Conservation (phyloP, 2,888 invertebrate genomes). For the Phortica magna region DNA sequence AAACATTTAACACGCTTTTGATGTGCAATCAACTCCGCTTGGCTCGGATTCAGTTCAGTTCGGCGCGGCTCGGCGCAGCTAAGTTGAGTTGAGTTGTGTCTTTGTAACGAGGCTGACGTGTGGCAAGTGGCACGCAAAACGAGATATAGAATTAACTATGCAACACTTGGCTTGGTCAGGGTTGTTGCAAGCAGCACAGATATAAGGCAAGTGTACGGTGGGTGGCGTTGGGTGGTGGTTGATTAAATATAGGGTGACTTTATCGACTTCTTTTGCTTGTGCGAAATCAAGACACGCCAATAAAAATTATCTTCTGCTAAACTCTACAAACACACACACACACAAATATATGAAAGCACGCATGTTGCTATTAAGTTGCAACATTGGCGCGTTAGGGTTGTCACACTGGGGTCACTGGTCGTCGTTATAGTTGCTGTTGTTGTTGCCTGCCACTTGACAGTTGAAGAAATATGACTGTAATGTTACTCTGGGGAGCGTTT, state of each 20-base stretch:
- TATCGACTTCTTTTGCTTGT: neutral
- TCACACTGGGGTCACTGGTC: constrained; percentile 10
- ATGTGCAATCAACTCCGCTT: constrained; percentile 29
- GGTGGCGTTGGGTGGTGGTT: neutral
- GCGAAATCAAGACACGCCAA: constrained; percentile 37
- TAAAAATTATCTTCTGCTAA: constrained; percentile 66
- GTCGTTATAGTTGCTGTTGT: neutral
- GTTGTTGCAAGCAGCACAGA: constrained; percentile 6
- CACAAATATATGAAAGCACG: neutral
- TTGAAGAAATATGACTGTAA: constrained; percentile 51
- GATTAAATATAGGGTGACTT: neutral
- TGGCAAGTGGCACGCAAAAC: constrained; percentile 38
- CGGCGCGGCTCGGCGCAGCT: neutral
- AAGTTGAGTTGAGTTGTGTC: neutral
- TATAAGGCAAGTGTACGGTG: neutral
- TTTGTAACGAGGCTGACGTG: neutral
- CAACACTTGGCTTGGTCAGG: constrained; percentile 23
- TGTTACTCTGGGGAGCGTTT: constrained; percentile 63
- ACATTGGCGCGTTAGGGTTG: constrained; percentile 14
- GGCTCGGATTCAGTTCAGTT: neutral
- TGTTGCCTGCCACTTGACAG: constrained; percentile 27
- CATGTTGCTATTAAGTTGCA: constrained; percentile 28
- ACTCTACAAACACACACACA: constrained; percentile 46
- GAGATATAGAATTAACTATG: constrained; percentile 25
- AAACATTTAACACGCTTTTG: constrained; percentile 51